These are phyloP conservation scores for Hypsopygia costalis DNA, from an alignment of 2,888 invertebrate genomes.

Conservation along the genomic window DNA sequence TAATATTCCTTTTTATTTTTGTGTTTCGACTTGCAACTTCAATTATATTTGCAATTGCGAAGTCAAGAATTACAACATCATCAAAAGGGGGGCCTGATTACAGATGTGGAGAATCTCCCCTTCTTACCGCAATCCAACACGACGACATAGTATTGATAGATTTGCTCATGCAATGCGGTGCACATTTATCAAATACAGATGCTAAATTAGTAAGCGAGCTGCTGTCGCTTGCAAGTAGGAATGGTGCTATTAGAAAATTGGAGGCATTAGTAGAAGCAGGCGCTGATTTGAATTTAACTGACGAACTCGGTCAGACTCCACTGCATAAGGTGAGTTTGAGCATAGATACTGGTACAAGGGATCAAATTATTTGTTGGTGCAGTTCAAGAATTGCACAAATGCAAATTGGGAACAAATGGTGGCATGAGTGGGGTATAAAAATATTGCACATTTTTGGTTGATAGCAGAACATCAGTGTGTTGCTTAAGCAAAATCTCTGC, in stretches of 20 bases:
- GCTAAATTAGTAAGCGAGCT: conserved; percentile 82
- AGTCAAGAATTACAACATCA: not conserved
- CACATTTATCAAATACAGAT: conserved; percentile 83
- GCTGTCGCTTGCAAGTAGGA: conserved; percentile 83
- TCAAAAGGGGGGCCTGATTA: not conserved
- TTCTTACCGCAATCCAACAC: conserved; percentile 84
- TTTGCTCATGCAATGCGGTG: conserved; percentile 86
- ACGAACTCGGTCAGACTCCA: conserved; percentile 83
- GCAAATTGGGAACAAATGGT: too few relatives aligned
- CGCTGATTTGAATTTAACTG: conserved; percentile 82
- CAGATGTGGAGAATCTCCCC: conserved; percentile 84
- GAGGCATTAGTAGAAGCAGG: conserved; percentile 84
- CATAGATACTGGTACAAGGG: not conserved
- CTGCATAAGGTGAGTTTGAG: conserved; percentile 79
- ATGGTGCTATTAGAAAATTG: conserved; percentile 79
- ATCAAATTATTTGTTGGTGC: too few relatives aligned
- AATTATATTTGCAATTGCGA: not conserved
- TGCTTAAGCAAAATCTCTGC: too few relatives aligned
- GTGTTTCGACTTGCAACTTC: too few relatives aligned
- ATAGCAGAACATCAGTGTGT: too few relatives aligned
- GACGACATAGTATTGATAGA: conserved; percentile 84
- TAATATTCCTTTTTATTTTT: too few relatives aligned
- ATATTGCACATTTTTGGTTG: too few relatives aligned
- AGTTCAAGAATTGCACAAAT: too few relatives aligned
- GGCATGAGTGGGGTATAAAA: too few relatives aligned